Percentiles rank a stretch among this genome's conserved stretches.
These are phyloP conservation scores for Pangasius macronema DNA, from an alignment of 2,797 vertebrate genomes.

Conservation along the genomic window DNA sequence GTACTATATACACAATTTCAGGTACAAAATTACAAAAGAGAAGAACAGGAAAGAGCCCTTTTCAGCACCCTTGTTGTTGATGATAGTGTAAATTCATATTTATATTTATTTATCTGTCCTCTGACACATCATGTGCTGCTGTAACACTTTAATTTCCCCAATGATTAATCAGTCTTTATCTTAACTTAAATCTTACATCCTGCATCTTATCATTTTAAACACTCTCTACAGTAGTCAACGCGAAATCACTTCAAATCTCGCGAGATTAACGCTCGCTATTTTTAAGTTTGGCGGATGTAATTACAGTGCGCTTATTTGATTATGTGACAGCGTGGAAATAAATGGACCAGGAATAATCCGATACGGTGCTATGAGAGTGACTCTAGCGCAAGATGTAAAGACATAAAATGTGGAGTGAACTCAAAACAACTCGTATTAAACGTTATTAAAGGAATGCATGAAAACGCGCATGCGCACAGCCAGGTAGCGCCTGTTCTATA, in stretches of 20 bases:
- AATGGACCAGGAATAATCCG: slow-evolving; percentile 4
- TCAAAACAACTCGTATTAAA: neutral
- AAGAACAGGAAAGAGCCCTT: neutral
- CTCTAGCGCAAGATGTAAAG: too few relatives aligned
- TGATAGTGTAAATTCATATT: neutral
- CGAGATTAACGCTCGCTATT: neutral
- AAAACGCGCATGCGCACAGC: neutral
- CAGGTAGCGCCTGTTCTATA: neutral
- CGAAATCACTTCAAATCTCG: neutral
- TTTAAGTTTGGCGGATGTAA: slow-evolving; percentile 29
- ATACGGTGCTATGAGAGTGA: neutral
- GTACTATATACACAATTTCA: neutral
- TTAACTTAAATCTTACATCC: neutral
- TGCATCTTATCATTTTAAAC: neutral
- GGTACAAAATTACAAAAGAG: neutral
- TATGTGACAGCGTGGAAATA: slow-evolving; percentile 15
- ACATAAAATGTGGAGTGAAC: neutral
- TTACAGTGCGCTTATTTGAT: slow-evolving; percentile 24
- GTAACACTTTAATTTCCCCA: neutral
- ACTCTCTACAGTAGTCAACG: too few relatives aligned
- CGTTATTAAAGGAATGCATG: neutral
- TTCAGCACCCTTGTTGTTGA: neutral
- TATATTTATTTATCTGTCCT: neutral
- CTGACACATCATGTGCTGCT: neutral
- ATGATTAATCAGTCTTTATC: neutral